Conservation (phyloP, 1,140 invertebrate species). For the Contarinia nasturtii region DNA sequence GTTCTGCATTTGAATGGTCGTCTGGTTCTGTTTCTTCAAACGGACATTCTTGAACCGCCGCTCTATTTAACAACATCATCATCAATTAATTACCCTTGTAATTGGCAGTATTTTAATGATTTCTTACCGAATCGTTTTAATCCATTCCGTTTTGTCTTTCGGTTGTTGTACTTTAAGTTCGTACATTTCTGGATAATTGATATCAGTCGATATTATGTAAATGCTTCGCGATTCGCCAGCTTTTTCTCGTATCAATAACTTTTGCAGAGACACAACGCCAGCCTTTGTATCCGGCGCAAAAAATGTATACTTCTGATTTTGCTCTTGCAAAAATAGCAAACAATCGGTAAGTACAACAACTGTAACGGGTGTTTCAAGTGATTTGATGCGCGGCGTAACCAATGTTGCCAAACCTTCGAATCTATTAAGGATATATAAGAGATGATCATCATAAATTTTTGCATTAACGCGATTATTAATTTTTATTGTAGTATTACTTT, state of each 20-base stretch:
- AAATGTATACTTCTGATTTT: conserved; percentile 61
- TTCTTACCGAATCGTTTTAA: conserved; percentile 51
- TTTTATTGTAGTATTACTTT: conserved; percentile 27
- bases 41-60: conserved; percentile 49
- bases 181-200: conserved; percentile 84
- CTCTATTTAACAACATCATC: too few species aligned
- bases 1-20: conserved; percentile 43
- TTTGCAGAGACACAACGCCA: conserved; percentile 76
- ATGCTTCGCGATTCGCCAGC: conserved; percentile 75
- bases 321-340: conserved; percentile 76
- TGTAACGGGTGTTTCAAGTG: conserved; percentile 63
- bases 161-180: conserved; percentile 77
- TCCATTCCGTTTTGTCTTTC: conserved; percentile 77
- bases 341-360: conserved; percentile 82
- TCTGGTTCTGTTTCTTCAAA: conserved; percentile 37
- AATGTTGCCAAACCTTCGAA: conserved; percentile 70
- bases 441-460: not conserved
- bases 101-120: not conserved
- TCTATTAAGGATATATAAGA: conserved; percentile 27
- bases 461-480: not conserved
- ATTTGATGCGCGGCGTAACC: conserved; percentile 49
- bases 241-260: conserved; percentile 79
- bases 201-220: conserved; percentile 75
- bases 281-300: conserved; percentile 81
- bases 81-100: too few species aligned